Base-by-base conservation (phyloP, 2,888 invertebrate genomes). In the Eupithecia insigniata region DNA sequence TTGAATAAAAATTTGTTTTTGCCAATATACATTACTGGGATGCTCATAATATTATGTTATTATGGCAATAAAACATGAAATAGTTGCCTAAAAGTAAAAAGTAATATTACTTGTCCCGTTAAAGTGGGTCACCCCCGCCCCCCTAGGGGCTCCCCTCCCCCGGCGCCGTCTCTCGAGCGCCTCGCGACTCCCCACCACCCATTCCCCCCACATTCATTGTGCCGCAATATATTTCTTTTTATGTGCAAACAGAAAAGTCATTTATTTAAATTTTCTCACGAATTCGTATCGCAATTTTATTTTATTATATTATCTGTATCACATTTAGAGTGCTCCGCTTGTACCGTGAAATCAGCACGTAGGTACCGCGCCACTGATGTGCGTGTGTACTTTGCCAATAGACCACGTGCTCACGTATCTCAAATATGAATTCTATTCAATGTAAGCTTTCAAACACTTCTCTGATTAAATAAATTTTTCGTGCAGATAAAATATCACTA, bases 181-280 rank as follows among this genome's bases (percentile, higher is more conserved):
- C 89, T 84, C 89, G 84, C 91, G 88, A 87, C 87, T 87, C 90
- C 90, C 90, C 91, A 85, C 88, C 81, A 85, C 89, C 91, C 87
- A 87, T 81, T 82, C 87, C 93, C 88, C 92, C 91, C 89, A 92
- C 93, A 94, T 93, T 93, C 93, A 93, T 93, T 93, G 93, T 93
- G 93, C 94, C 93, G 93, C 93, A 94, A 94, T 94, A 94, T 94
- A 94, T 93, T 94, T 94, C 93, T 93, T 94, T 94, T 94, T 94
- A 94, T 94, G 94, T 94, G 93, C 93, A 94, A 94, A 94, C 93
- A 93, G 93, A 94, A 93, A 93, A 93, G 93, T 93, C 93, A 93
- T 93, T 93, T 94, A 93, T 94, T 93, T 93, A 94, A 94, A 94
- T 93, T 93, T 93, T 93, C 93, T 93, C 93, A 93, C 93, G 94